These are phyloP conservation scores for Spisula solida DNA, from an alignment of 2,888 invertebrate species.

Conservation along the genomic window DNA sequence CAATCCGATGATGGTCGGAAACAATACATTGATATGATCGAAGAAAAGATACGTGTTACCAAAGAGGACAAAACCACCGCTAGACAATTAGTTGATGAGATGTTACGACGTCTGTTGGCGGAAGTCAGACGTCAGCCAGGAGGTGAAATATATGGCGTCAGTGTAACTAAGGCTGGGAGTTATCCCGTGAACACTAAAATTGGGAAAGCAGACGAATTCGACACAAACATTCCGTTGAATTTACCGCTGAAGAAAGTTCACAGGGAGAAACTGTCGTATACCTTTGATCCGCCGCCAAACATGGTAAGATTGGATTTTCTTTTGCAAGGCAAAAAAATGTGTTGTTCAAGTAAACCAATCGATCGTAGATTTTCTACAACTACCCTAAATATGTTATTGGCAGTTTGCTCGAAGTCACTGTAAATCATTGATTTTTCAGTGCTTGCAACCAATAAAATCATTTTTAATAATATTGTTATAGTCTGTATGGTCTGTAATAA, in stretches of 20 bases:
- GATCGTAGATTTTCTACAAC: too few relatives aligned
- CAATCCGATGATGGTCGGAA: constrained; percentile 11
- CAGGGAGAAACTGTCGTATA: too few relatives aligned
- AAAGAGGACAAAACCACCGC: constrained; percentile 42
- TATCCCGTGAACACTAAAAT: constrained; percentile 58
- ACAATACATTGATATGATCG: neutral
- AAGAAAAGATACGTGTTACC: constrained; percentile 22
- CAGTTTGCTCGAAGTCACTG: too few relatives aligned
- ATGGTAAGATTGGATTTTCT: neutral
- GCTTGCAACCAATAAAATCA: too few relatives aligned
- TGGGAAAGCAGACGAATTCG: constrained; percentile 64
- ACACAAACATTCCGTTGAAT: constrained; percentile 56
- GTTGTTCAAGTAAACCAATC: too few relatives aligned
- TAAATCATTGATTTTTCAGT: too few relatives aligned
- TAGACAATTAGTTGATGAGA: constrained; percentile 21
- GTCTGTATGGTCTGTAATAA: too few relatives aligned
- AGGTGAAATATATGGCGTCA: constrained; percentile 46
- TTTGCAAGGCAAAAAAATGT: too few relatives aligned
- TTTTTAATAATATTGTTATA: too few relatives aligned
- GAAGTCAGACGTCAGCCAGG: constrained; percentile 35
- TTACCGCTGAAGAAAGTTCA: neutral
- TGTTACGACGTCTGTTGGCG: constrained; percentile 36
- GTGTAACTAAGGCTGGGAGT: constrained; percentile 54
- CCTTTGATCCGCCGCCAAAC: too few relatives aligned
- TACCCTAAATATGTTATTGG: too few relatives aligned